Conservation (phyloP, 2,113 vertebrate genomes). For the Sorex fumeus region DNA sequence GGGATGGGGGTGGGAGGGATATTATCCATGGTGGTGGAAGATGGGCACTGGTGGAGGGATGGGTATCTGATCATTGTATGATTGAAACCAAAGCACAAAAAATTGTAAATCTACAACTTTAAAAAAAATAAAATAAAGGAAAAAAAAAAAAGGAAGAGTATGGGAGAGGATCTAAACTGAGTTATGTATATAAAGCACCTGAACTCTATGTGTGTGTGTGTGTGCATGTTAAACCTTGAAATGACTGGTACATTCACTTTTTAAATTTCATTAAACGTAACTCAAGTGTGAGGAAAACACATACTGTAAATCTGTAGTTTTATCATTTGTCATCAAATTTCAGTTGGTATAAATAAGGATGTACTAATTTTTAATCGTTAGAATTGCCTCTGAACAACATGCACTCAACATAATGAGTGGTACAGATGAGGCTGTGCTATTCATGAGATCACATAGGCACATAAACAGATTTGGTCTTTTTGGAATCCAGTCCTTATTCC, state of each 20-base stretch:
- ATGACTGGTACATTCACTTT: not conserved
- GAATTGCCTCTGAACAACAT: not conserved
- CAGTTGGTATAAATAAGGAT: not conserved
- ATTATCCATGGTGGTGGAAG: no score
- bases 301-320: not conserved
- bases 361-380: conserved; percentile 39
- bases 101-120: no score
- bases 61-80: no score
- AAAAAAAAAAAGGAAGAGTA: no score
- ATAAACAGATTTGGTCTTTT: not conserved
- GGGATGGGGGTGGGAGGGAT: no score
- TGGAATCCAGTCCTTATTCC: not conserved
- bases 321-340: conserved; percentile 19
- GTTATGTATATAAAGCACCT: not conserved
- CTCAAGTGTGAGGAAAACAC: not conserved
- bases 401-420: not conserved
- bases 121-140: no score
- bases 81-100: no score
- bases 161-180: not conserved
- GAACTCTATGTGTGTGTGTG: no score
- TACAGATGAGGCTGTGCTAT: not conserved
- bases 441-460: not conserved
- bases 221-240: conserved; percentile 7
- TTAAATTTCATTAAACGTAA: conserved; percentile 35
- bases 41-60: no score